Conservation (phyloP, 2,113 vertebrate genomes). For the Phyllostomus hastatus region DNA sequence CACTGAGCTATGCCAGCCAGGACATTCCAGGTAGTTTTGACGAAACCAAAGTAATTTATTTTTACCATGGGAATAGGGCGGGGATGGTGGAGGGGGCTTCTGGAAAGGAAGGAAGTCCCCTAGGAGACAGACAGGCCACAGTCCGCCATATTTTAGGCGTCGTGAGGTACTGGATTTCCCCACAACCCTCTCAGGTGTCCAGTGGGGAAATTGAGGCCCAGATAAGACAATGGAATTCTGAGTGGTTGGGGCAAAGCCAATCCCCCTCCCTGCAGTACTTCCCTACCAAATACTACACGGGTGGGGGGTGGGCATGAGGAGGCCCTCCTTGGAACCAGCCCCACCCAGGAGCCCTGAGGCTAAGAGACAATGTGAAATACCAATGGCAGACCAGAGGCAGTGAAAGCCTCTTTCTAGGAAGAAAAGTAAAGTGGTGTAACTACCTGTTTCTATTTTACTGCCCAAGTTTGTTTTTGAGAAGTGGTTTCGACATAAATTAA, state of each 20-base stretch:
- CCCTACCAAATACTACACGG: neutral
- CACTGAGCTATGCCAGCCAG: too few species aligned
- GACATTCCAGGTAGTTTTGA: neutral
- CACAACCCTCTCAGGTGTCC: too few species aligned
- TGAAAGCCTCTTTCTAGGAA: slow-evolving; percentile 43
- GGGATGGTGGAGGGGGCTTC: neutral
- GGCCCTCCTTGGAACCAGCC: neutral
- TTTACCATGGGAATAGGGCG: neutral
- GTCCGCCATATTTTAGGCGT: neutral
- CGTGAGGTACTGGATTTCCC: neutral
- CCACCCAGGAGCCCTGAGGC: neutral
- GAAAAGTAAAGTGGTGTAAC: neutral
- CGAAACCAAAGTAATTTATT: neutral
- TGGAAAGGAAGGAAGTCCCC: neutral
- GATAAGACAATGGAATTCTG: neutral
- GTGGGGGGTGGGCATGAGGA: neutral
- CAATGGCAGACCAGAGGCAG: slow-evolving; percentile 55
- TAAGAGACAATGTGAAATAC: slow-evolving; percentile 71
- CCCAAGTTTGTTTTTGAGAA: neutral
- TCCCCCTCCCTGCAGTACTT: neutral
- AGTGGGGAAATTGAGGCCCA: neutral
- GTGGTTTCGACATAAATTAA: neutral
- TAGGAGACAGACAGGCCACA: neutral
- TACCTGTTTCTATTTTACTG: neutral
- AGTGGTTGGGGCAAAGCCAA: neutral